Conservation (phyloP, 2,113 vertebrate genomes). For the Pelecanoides urinatrix region DNA sequence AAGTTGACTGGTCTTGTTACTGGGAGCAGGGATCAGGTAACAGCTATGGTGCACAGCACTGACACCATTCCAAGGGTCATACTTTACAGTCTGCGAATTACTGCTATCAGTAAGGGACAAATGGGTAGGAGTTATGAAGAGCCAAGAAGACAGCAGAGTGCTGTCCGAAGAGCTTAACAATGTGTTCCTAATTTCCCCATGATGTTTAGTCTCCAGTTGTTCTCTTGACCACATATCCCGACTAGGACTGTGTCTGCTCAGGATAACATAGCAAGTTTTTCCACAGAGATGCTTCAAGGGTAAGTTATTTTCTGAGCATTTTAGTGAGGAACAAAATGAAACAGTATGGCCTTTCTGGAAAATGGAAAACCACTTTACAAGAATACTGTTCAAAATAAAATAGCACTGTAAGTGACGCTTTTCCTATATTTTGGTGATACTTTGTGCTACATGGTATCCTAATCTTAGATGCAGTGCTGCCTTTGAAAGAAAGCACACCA, state of each 20-base stretch:
- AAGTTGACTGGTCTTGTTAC: background rate
- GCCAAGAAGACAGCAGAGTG: background rate
- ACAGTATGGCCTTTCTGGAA: background rate
- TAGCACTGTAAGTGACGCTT: background rate
- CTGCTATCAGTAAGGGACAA: background rate
- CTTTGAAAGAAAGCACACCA: background rate
- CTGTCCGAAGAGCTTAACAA: background rate
- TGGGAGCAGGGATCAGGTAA: background rate
- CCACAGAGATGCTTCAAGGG: background rate
- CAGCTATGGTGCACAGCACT: background rate
- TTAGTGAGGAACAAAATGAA: background rate
- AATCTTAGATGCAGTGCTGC: background rate
- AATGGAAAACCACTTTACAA: background rate
- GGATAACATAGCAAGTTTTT: background rate
- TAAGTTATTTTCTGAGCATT: background rate
- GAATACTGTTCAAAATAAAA: constrained; percentile 2
- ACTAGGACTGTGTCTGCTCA: background rate
- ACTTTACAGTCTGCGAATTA: background rate
- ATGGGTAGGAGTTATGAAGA: background rate
- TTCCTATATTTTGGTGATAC: background rate
- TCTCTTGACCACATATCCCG: background rate
- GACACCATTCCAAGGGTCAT: background rate
- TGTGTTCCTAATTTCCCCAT: background rate
- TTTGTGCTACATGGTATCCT: background rate
- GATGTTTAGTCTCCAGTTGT: background rate